phyloP scores from a whole-genome alignment of 2,888 invertebrate genomes.

The Pterobdella sp. region DNA sequence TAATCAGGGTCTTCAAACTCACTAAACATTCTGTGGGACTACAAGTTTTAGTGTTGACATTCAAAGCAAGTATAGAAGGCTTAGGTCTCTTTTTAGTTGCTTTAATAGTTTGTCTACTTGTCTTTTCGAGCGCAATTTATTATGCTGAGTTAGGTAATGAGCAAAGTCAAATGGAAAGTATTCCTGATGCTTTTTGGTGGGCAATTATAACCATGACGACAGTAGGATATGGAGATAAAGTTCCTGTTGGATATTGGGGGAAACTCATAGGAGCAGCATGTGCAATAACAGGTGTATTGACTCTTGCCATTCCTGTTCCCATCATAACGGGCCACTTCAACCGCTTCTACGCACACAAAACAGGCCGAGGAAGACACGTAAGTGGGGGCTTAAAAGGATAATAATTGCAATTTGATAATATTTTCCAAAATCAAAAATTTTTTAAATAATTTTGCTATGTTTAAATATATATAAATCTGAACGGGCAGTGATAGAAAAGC shows the following conservation, averaged over 20 bases:
- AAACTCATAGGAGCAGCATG: conserved; percentile 49
- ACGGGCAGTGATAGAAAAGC: no score
- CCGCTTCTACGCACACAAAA: conserved; percentile 36
- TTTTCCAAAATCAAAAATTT: no score
- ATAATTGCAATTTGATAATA: no score
- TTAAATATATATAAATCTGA: no score
- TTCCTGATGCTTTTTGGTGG: conserved; percentile 53
- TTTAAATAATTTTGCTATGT: no score
- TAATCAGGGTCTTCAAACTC: conserved; percentile 53
- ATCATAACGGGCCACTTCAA: conserved; percentile 54
- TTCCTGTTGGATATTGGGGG: conserved; percentile 48
- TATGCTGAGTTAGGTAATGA: conserved; percentile 52
- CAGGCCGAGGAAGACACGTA: conserved; percentile 39
- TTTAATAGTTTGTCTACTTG: conserved; percentile 51
- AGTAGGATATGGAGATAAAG: conserved; percentile 51
- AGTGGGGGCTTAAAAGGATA: no score
- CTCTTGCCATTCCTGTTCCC: conserved; percentile 53
- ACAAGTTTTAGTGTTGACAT: conserved; percentile 54
- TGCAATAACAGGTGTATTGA: conserved; percentile 52
- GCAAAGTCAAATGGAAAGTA: conserved; percentile 48
- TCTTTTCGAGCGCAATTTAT: conserved; percentile 54
- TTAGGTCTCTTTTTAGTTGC: conserved; percentile 53
- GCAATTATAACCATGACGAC: conserved; percentile 51
- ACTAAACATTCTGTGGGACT: conserved; percentile 55
- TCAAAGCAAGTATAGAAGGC: conserved; percentile 54